A percentile compares a stretch with the other conserved stretches of the same genome.
These are phyloP conservation scores for Drosophila greeni DNA, from an alignment of 2,888 invertebrate species.

Conservation along the genomic window DNA sequence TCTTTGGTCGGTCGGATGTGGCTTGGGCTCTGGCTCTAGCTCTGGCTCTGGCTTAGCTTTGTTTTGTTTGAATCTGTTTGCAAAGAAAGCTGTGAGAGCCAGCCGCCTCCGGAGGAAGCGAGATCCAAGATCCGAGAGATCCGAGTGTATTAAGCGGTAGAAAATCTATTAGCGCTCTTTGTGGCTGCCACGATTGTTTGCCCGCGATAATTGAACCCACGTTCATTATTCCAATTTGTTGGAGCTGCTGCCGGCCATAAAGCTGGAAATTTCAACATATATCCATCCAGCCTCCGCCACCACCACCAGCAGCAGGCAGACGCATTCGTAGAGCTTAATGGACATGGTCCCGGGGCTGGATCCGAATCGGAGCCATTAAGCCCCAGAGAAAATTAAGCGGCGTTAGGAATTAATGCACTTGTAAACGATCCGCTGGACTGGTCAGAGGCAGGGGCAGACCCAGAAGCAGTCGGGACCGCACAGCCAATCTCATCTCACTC, in stretches of 20 bases:
- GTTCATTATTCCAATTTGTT: constrained; percentile 72
- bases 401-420: constrained; percentile 72
- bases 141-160: constrained; percentile 41
- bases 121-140: constrained; percentile 9
- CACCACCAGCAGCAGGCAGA: constrained; percentile 15
- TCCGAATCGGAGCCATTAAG: constrained; percentile 36
- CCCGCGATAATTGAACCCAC: constrained; percentile 73
- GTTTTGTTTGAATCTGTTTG: constrained; percentile 57
- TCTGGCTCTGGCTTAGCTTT: background rate
- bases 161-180: constrained; percentile 71
- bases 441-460: constrained; percentile 20
- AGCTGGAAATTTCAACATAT: constrained; percentile 38
- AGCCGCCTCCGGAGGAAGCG: constrained; percentile 42
- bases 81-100: constrained; percentile 61
- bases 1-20: constrained; percentile 48
- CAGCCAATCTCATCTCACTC: constrained; percentile 18
- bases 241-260: constrained; percentile 36
- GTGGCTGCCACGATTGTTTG: constrained; percentile 62
- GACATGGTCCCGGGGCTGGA: constrained; percentile 22
- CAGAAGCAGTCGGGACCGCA: constrained; percentile 18
- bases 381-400: constrained; percentile 67
- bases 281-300: constrained; percentile 22
- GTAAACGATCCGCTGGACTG: constrained; percentile 46
- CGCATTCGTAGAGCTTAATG: constrained; percentile 56
- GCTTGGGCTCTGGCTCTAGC: constrained; percentile 20